These are phyloP conservation scores for Magallana gigas DNA, from an alignment of 1,140 invertebrate genomes.

Conservation along the genomic window DNA sequence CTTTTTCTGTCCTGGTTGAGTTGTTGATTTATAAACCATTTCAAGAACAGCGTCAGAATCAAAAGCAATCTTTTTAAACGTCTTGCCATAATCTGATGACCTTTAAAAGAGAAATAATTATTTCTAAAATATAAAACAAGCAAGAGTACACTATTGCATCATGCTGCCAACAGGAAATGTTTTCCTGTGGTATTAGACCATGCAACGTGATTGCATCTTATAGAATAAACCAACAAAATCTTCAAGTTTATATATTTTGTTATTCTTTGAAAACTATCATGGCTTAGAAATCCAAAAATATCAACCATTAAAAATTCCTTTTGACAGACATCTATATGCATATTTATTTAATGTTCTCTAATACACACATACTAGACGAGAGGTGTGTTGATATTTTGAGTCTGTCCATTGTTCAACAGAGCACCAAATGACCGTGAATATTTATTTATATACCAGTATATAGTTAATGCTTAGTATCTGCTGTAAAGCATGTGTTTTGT, in stretches of 20 bases:
- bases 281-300: too few relatives aligned
- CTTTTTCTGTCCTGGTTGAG: constrained; percentile 30
- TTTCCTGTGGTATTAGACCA: not conserved
- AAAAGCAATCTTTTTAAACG: constrained; percentile 38
- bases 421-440: constrained; percentile 5
- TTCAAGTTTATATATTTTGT: too few relatives aligned
- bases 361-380: too few relatives aligned
- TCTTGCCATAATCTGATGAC: constrained; percentile 56
- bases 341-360: too few relatives aligned
- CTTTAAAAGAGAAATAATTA: not conserved
- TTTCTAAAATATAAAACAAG: not conserved
- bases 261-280: too few relatives aligned
- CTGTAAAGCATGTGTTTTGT: too few relatives aligned
- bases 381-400: not conserved
- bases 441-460: not conserved
- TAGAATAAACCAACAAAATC: not conserved
- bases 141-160: not conserved
- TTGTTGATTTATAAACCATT: constrained; percentile 52
- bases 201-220: not conserved
- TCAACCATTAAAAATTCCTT: too few relatives aligned
- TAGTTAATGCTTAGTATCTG: not conserved
- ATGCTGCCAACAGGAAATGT: not conserved
- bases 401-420: not conserved
- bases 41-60: constrained; percentile 42
- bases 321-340: too few relatives aligned